Evolutionary conservation across 2,113 vertebrate species (phyloP), one percentile per base, ranked within the genome.

Genomic region (Mobula birostris): DNA sequence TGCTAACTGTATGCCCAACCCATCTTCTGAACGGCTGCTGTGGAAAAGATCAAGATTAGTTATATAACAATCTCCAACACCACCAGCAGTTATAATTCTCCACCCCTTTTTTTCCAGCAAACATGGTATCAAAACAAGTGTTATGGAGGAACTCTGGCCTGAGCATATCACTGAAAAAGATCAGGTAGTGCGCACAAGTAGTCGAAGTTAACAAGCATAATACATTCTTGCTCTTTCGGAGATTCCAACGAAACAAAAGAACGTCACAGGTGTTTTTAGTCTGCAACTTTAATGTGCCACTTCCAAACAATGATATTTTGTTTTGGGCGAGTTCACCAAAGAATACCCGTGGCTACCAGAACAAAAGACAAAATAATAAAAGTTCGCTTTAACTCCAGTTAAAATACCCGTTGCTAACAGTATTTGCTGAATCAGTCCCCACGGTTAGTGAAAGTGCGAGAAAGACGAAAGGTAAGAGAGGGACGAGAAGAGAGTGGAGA

Each of bases 31-130:
- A 76, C 5, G 91, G 70, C 36, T 40, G 68, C 14, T 93, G 70
- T 93, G 91, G 91, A 93, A 93, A 93, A 74, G 19, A 76, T 93
- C 91, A 76, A 93, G 91, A 93, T 93, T 72, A 93, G 29, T 68
- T 63, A n/a, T 40, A 9, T 70, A 72, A n/a, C 40, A 93, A 56
- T 36, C 21, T 21, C 40, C 14, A n/a, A 74, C 72, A 74, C 70
- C 70, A 5, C 19, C 74, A 93, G 32, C 40, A 72, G 70, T 66
- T 21, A 11, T 63, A 2, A 19, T 21, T 40, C n/a, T 40, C 32
- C 3, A 0, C 27, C 61, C 40, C 4, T 1, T 32, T 19, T n/a
- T 48, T 72, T 17, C 32, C 11, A 56, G 91, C 24, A 14, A 70
- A 74, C 70, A 76, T n/a, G 66, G 29, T 72, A 74, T 93, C 91